Evolutionary conservation across 30 jellyfish, hydroid and myxozoan genomes (phyloP).

Genomic region (Calvadosia cruxmelitensis): DNA sequence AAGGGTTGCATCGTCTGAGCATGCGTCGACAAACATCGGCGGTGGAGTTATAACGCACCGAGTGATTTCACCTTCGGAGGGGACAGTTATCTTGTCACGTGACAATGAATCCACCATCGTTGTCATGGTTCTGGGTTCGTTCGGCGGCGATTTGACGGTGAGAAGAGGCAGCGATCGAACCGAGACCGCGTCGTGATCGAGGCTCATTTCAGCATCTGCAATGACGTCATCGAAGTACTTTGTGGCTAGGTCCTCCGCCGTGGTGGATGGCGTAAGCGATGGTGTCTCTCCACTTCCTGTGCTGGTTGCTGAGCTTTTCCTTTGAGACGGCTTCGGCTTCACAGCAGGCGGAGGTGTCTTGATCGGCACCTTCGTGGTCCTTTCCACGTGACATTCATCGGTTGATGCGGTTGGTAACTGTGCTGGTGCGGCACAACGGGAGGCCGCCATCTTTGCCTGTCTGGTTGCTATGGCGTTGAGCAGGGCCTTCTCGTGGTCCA

Average conservation of each 20-base stretch:
- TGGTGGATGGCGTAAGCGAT: not conserved
- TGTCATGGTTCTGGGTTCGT: not conserved
- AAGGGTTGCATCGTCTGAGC: slow-evolving; percentile 4
- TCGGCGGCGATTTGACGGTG: not conserved
- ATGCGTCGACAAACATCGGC: not conserved
- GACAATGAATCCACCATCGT: not conserved
- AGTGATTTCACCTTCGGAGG: too few species aligned
- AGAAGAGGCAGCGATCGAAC: slow-evolving; percentile 8
- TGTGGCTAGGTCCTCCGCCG: slow-evolving; percentile 31
- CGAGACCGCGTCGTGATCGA: slow-evolving; percentile 37
- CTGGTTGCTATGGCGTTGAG: slow-evolving; percentile 85
- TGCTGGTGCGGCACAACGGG: slow-evolving; percentile 19
- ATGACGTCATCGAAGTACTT: slow-evolving; percentile 41
- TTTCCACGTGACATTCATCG: slow-evolving; percentile 3
- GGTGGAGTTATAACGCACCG: not conserved
- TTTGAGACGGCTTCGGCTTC: slow-evolving; percentile 57
- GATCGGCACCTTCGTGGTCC: slow-evolving; percentile 22
- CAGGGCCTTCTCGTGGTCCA: slow-evolving; percentile 71
- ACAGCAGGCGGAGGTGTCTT: slow-evolving; percentile 59
- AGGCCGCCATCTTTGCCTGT: slow-evolving; percentile 60
- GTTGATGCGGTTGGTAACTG: slow-evolving; percentile 1
- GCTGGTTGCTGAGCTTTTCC: slow-evolving; percentile 1
- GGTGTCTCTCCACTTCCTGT: not conserved
- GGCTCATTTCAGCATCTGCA: slow-evolving; percentile 59
- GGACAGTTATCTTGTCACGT: too few species aligned